Evolutionary conservation across 2,888 invertebrate species (phyloP).

Genomic region (Ptilodon capucinus): DNA sequence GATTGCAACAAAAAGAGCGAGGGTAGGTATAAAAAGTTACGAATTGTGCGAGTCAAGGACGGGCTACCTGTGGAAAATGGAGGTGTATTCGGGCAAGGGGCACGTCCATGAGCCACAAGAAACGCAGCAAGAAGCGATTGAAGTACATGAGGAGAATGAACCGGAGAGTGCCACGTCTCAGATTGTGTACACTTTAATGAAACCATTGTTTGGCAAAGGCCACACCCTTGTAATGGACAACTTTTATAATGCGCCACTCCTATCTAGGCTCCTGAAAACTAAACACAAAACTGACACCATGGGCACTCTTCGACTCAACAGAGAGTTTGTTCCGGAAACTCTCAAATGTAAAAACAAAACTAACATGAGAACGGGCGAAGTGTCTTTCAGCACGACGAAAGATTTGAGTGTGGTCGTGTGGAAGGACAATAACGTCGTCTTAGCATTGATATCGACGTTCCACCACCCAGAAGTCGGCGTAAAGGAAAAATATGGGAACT

Average conservation of each 20-base stretch:
- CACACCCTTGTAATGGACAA: constrained; percentile 35
- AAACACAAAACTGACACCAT: constrained; percentile 18
- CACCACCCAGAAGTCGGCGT: neutral
- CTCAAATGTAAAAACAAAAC: constrained; percentile 15
- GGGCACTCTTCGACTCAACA: constrained; percentile 32
- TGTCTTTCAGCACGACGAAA: constrained; percentile 19
- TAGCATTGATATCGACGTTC: neutral
- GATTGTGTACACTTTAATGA: constrained; percentile 20
- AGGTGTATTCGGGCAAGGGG: too few species aligned
- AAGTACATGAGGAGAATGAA: constrained; percentile 10
- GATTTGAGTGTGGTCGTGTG: constrained; percentile 23
- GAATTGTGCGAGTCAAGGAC: constrained; percentile 26
- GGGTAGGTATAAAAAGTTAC: constrained; percentile 27
- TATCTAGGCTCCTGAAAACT: constrained; percentile 22
- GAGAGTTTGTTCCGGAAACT: constrained; percentile 24
- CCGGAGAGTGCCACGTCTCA: constrained; percentile 24
- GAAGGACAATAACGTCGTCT: constrained; percentile 14
- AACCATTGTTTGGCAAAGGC: constrained; percentile 21
- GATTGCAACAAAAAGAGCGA: constrained; percentile 22
- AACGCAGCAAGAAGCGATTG: constrained; percentile 6
- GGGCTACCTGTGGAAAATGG: constrained; percentile 18
- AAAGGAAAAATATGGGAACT: constrained; percentile 4
- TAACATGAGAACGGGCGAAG: constrained; percentile 20
- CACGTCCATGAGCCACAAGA: constrained; percentile 16
- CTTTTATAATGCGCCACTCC: constrained; percentile 31